Base-by-base conservation (phyloP, 2,113 vertebrate species). In the Eublepharis macularius region DNA sequence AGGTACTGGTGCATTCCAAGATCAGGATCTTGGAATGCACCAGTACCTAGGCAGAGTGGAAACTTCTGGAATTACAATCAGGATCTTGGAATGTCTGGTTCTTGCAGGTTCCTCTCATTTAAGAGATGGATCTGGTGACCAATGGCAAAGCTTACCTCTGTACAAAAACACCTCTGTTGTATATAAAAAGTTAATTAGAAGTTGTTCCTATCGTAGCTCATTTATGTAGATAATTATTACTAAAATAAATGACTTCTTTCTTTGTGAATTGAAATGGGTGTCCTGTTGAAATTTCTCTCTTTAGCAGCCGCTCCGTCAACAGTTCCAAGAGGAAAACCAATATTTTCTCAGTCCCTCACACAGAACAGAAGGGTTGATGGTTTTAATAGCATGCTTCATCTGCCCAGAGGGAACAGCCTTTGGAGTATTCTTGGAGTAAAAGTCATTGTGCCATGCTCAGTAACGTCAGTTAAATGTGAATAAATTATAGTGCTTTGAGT, bases 171-270 rank as follows among this genome's bases (percentile, higher is more conserved):
- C 74, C 84, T 2, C 4, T 49, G 32, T 63, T 82, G 32, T 80
- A 76, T 90, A 75, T 92, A 87, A 88, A n/a, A 92, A 32, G 39
- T 76, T 91, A 70, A 82, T 16, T 74, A 81, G 83, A 87, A 86
- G 89, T 83, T 13, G 24, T 69, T 77, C 81, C 86, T 88, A 63
- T 57, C 79, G 86, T 0, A 6, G 19, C 79, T 89, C 87, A 89
- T 82, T 66, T 81, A 84, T 91, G 41, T 84, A 90, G 91, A 87
- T 82, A 93, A 93, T 93, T 91, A 86, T 86, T 92, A 80, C 82
- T 69, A 86, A 84, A 94, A 95, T 94, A 96, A 95, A 95, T 54
- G 85, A 73, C 86, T 76, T 94, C 85, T 93, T 90, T 84, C 57
- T 94, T 93, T 94, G 66, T 93, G 89, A 89, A 84, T 91, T 92